Evolutionary conservation across 1,140 invertebrate genomes (phyloP), one percentile per base, ranked within the genome.

Genomic region (Protaetia brevitarsis): DNA sequence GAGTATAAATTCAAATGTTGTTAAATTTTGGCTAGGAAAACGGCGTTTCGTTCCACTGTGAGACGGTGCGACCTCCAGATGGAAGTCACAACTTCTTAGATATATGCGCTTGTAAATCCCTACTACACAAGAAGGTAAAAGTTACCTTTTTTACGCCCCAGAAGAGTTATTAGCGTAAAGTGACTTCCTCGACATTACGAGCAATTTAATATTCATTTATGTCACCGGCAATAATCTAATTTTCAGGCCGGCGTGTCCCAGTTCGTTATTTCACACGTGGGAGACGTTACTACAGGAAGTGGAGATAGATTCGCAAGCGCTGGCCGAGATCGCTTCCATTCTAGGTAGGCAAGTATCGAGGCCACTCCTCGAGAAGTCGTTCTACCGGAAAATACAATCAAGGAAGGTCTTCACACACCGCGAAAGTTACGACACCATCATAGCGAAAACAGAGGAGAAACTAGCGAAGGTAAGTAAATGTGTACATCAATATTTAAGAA

Each of bases 371-470:
- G 95, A 97, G 73, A 88, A 90, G 74, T 93, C 91, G 69, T 96
- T 95, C 79, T 89, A 95, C 77, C 88, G 94, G 72, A 96, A 96
- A 81, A 90, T 96, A 61, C 94, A 97, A 79, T 92, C 94, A 1
- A 85, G 93, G 69, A 96, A 96, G 82, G 85, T 97, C 51, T 96
- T 96, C 80, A 86, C 88, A 11, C 94, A 96, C 81, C 85, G 95
- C 64, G 94, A 97, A 76, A 90, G 90, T 68, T 94, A 94, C 80
- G 95, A 97, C 79, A 88, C 91, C 63, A 89, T 96, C 66, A 85
- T 97, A 36, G 85, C 84, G 57, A 95, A 97, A 79, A 90, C 93
- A 29, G 94, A 97, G 80, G 91, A 95, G 70, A 91, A 95, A 77
- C 80, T 97, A 37, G 87, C 83, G 68, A 92, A 93, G 85, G 90